Base-by-base conservation (phyloP, 2,888 invertebrate genomes). In the Brachyopa scutellaris region DNA sequence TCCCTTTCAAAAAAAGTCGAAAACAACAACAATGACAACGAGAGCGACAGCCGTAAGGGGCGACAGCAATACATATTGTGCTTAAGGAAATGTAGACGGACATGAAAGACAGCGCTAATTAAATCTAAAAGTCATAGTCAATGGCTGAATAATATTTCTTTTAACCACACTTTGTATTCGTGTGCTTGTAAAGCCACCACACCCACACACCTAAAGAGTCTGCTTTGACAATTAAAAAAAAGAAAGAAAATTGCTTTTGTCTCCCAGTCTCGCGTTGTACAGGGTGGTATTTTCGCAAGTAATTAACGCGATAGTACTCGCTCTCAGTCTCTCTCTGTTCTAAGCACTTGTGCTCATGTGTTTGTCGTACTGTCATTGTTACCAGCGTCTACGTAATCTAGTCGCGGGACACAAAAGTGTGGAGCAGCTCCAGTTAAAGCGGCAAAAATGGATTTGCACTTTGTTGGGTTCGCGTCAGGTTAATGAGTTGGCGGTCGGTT, bases 51-150 rank as follows among this genome's bases (percentile, higher is more conserved):
- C 38, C 49, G 13, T 17, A 26, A 76, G 42, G 51, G 29, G 26
- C 38, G 31, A 40, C 59, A 45, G 66, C 57, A 42, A 66, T 45
- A 70, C 64, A 79, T 57, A 51, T 79, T 49, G 47, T 57, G 74
- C 79, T 80, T 15, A 74, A 74, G 79, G 79, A 80, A 80, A 80
- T 80, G 79, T 80, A 55, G 79, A 80, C 79, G 74, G 79, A 80
- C 79, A 62, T 80, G 74, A 69, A 62, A 80, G 74, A 80, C 79
- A 74, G 62, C 79, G 79, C 79, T 80, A 80, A 80, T 80, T 80
- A 80, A 80, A 80, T 80, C 62, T 62, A 69, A 79, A 73, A 74
- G 40, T 62, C 57, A 55, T 59, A 55, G 26, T 64, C 73, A 66
- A 23, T 31, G 59, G 47, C 29, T 70, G 38, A 53, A 79, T 33